A percentile compares a stretch with the other conserved stretches of the same genome.
Conservation (phyloP, 2,797 vertebrate genomes). For the Bovichtus diacanthus region DNA sequence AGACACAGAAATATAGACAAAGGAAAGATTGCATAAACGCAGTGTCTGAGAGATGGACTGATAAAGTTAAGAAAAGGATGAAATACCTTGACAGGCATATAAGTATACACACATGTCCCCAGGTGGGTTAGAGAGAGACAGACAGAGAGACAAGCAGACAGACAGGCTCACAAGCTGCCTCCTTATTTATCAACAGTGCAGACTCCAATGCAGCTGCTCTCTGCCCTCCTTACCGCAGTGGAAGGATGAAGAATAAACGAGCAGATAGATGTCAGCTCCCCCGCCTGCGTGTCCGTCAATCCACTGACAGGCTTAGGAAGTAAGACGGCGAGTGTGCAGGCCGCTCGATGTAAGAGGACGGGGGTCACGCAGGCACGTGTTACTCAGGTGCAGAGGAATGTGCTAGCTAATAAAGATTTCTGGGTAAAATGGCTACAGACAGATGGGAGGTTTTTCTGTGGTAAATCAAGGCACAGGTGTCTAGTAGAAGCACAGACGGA, state of each 20-base stretch:
- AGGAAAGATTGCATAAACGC: not conserved
- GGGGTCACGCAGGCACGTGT: slow-evolving; percentile 39
- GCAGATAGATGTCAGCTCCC: slow-evolving; percentile 50
- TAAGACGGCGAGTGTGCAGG: slow-evolving; percentile 7
- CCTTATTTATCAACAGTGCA: slow-evolving; percentile 42
- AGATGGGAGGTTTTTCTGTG: not conserved
- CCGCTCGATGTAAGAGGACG: slow-evolving; percentile 17
- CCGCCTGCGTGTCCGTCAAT: slow-evolving; percentile 34
- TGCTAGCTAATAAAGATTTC: slow-evolving; percentile 29
- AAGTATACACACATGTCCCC: slow-evolving; percentile 18
- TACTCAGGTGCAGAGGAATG: slow-evolving; percentile 40
- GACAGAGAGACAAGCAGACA: slow-evolving; percentile 14
- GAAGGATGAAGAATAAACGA: slow-evolving; percentile 57
- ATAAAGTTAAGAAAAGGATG: slow-evolving; percentile 5
- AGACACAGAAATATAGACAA: not conserved
- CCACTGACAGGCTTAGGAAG: slow-evolving; percentile 40
- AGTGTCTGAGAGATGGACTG: not conserved
- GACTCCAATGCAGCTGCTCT: slow-evolving; percentile 41
- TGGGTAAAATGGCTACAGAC: slow-evolving; percentile 41
- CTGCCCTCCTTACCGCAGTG: slow-evolving; percentile 34
- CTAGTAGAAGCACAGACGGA: slow-evolving; percentile 1
- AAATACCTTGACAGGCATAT: slow-evolving; percentile 26
- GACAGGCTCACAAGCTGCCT: slow-evolving; percentile 16
- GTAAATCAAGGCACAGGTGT: slow-evolving; percentile 18
- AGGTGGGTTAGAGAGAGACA: slow-evolving; percentile 9